These are phyloP conservation scores for Melinaea menophilus DNA, from an alignment of 2,888 invertebrate species.

Conservation along the genomic window DNA sequence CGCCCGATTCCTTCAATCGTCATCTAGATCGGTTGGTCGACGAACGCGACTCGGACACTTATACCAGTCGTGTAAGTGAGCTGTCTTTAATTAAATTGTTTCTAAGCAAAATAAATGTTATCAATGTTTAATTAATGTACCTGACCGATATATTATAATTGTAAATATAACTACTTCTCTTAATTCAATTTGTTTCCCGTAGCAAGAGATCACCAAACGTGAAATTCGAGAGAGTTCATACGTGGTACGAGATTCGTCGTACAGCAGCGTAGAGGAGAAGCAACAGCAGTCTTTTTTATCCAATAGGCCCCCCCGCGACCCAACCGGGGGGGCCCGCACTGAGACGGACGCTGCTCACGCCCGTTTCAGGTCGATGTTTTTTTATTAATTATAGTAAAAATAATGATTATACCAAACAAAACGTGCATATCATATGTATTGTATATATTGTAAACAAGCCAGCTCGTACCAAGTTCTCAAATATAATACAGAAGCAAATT, in stretches of 20 bases:
- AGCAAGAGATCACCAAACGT: slow-evolving; percentile 66
- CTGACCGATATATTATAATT: too few species aligned
- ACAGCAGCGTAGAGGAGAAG: slow-evolving; percentile 70
- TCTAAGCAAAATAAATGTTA: too few species aligned
- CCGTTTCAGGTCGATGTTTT: slow-evolving; percentile 64
- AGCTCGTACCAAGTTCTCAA: neutral
- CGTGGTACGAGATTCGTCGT: slow-evolving; percentile 70
- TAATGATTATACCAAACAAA: neutral
- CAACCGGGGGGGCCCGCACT: slow-evolving; percentile 74
- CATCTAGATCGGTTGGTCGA: slow-evolving; percentile 69
- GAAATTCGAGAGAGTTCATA: slow-evolving; percentile 70
- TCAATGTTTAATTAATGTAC: too few species aligned
- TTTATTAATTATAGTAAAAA: neutral
- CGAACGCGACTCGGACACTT: slow-evolving; percentile 64
- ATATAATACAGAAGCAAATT: slow-evolving; percentile 1
- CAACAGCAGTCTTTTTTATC: slow-evolving; percentile 77
- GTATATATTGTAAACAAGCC: neutral
- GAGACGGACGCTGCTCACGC: slow-evolving; percentile 78
- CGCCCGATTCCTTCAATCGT: slow-evolving; percentile 65
- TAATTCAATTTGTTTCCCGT: slow-evolving; percentile 27
- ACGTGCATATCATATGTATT: too few species aligned
- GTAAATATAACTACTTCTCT: too few species aligned
- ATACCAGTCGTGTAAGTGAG: slow-evolving; percentile 60
- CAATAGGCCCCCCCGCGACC: slow-evolving; percentile 79
- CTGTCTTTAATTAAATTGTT: neutral